Evolutionary conservation across 2,113 vertebrate species (phyloP), one percentile per base, ranked within the genome.

Genomic region (Laticauda laticaudata): DNA sequence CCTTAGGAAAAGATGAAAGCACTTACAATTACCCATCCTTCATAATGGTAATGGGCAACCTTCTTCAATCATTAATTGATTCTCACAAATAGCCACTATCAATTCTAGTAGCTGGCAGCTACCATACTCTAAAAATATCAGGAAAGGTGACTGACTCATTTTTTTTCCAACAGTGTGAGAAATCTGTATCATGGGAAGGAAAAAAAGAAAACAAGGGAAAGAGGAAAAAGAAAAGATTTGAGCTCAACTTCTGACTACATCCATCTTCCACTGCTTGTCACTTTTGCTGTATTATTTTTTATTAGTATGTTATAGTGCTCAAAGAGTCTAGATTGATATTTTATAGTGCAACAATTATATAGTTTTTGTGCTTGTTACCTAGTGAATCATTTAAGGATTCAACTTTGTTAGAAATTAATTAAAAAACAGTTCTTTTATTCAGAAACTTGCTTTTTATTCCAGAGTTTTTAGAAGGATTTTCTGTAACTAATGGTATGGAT

Each of bases 381-480:
- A 64, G 14, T 91, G 45, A 93, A 75, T 94, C 64, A 29, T 81
- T 92, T 92, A 39, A 94, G 89, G 89, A 0, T 12, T 26, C 88
- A 85, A 0, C 59, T 92, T 89, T 90, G 26, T 88, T 91, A 45
- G 87, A 85, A 93, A 24, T 56, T 29, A 91, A 93, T 94, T 92
- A 51, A 61, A 86, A 86, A 61, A 15, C 39, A 23, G 9, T 26
- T 57, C 0, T 34, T 91, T 93, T 94, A 64, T 26, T 55, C n/a
- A 20, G 48, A 34, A 86, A 45, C 86, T 95, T 95, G 86, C 86
- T 90, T 88, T 54, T 90, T 87, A 86, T 95, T 93, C 69, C 64
- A 93, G 45, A 53, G 2, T 88, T 87, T 59, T 89, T 92, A 88
- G 88, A 57, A 91, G 75, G 85, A 86, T 93, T 89, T 56, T 91